Evolutionary conservation across 2,113 vertebrate species (phyloP), one percentile per base, ranked within the genome.

Genomic region (Burhinus bistriatus): DNA sequence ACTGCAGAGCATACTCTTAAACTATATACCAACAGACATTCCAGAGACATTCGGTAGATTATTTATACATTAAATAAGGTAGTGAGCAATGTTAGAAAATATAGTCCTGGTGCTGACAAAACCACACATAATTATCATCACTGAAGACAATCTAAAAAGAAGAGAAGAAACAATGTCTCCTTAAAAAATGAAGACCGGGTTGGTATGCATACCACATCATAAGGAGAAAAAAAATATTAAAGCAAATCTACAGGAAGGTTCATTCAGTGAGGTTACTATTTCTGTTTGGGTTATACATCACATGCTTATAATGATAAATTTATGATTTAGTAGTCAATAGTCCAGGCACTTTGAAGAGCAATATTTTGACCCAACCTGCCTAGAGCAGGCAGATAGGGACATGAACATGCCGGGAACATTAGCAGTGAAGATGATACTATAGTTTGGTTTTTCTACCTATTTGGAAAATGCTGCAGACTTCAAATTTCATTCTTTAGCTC

Each of bases 381-480:
- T 45, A 1, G 5, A 55, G 79, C 57, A 30, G 8, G 20, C 21
- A 57, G 52, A 45, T 12, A 40, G 25, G 25, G 51, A 61, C 40
- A 45, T 0, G 18, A 71, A 32, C 8, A 1, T 3, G 21, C 2
- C 14, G 16, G 49, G 57, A 76, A 38, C 5, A 20, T 4, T 12
- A 52, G 27, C 26, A 32, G 44, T 5, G 10, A 76, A 34, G 73
- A 26, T 5, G 27, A 61, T 30, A 16, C 69, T 15, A 54, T 8
- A 34, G 55, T 15, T 64, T 13, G 17, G 19, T 1, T 5, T 54
- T 47, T 70, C 16, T 9, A 34, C 15, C 47, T 29, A 5, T 64
- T 8, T 47, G 59, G 38, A 77, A 72, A 76, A 45, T 0, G 1
- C 55, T 47, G 26, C 66, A 65, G 69, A 29, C 40, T 55, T 61